Conservation (phyloP, 2,888 invertebrate species). For the Iselma pallidipennis region DNA sequence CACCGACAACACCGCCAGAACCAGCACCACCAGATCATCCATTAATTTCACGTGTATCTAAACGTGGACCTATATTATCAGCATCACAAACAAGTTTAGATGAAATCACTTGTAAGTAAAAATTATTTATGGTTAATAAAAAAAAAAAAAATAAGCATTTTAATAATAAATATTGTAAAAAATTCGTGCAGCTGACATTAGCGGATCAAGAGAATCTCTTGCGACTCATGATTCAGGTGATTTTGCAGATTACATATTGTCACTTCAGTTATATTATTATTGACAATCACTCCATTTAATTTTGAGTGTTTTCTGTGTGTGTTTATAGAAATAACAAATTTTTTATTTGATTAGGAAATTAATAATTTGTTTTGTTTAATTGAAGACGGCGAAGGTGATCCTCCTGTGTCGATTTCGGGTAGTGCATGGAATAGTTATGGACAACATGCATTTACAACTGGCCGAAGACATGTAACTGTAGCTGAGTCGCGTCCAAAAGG, state of each 20-base stretch:
- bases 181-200: conserved; percentile 67
- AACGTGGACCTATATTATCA: conserved; percentile 56
- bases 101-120: conserved; percentile 65
- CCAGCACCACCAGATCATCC: conserved; percentile 80
- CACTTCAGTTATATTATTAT: neutral
- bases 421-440: conserved; percentile 68
- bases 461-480: conserved; percentile 64
- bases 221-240: conserved; percentile 82
- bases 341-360: neutral
- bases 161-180: conserved; percentile 12
- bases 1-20: conserved; percentile 82
- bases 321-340: neutral
- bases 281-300: neutral
- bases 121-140: conserved; percentile 1
- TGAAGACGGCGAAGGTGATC: conserved; percentile 51
- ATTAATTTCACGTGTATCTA: conserved; percentile 56
- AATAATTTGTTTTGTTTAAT: conserved; percentile 9
- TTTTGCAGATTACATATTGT: conserved; percentile 28
- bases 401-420: conserved; percentile 53
- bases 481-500: conserved; percentile 69
- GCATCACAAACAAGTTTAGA: conserved; percentile 68
- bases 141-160: neutral
- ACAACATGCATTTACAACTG: conserved; percentile 73
- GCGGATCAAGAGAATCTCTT: conserved; percentile 79
- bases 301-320: conserved; percentile 9